A percentile compares a stretch with the other conserved stretches of the same genome.
These are phyloP conservation scores for Marcusenius ussheri DNA, from an alignment of 2,113 vertebrate species.

Conservation along the genomic window DNA sequence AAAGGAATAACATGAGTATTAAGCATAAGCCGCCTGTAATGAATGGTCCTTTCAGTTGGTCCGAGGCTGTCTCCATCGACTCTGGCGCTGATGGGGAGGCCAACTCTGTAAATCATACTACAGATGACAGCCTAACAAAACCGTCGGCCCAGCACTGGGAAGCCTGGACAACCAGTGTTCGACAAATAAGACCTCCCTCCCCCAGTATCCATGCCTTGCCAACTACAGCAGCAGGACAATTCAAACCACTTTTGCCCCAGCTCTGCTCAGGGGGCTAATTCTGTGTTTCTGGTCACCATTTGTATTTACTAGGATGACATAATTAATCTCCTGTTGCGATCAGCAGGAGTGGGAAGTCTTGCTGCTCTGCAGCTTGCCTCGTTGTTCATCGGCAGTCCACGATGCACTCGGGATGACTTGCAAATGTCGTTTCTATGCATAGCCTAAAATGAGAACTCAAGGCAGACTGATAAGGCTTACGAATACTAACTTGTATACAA, in stretches of 20 bases:
- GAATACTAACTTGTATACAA: neutral
- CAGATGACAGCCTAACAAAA: conserved; percentile 41
- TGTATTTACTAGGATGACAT: conserved; percentile 73
- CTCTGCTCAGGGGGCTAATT: conserved; percentile 66
- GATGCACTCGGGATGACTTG: neutral
- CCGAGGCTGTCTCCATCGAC: neutral
- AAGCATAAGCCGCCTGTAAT: neutral
- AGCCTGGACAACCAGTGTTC: conserved; percentile 49
- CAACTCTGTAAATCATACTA: conserved; percentile 63
- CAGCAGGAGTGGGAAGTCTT: conserved; percentile 65
- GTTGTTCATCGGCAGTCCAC: neutral
- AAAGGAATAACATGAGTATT: neutral
- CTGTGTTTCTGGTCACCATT: conserved; percentile 71
- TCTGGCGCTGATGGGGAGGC: conserved; percentile 44
- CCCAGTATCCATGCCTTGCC: conserved; percentile 19
- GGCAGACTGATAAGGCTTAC: neutral
- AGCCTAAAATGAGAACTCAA: neutral
- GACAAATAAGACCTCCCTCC: conserved; percentile 55
- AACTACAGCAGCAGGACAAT: conserved; percentile 36
- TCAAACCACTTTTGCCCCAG: neutral
- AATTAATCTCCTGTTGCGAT: conserved; percentile 79
- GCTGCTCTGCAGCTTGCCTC: conserved; percentile 33
- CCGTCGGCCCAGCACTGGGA: conserved; percentile 31
- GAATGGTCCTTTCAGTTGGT: neutral
- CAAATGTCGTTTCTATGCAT: neutral